Conservation (phyloP, 2,888 invertebrate genomes). For the Amphipoea oculea region DNA sequence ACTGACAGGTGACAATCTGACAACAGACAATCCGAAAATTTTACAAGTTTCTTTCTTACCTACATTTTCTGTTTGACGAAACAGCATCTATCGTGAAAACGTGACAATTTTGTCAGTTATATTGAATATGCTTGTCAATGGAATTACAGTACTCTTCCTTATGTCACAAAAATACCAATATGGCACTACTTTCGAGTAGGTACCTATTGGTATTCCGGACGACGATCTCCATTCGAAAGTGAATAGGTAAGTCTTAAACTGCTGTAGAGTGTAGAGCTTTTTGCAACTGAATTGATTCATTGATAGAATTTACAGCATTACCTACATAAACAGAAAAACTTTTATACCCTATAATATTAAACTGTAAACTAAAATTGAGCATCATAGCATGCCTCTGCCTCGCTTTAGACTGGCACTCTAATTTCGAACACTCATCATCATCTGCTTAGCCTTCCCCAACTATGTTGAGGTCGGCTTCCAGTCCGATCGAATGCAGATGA, state of each 20-base stretch:
- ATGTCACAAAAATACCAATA: slow-evolving; percentile 11
- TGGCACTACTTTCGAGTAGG: slow-evolving; percentile 10
- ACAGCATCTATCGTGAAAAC: too few relatives aligned
- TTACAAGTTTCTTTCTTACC: too few relatives aligned
- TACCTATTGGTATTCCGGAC: slow-evolving; percentile 20
- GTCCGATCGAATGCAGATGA: too few relatives aligned
- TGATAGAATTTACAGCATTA: not conserved
- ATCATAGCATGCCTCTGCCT: not conserved
- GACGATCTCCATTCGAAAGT: not conserved
- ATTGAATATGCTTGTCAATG: too few relatives aligned
- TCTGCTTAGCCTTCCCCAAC: too few relatives aligned
- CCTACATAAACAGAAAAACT: not conserved
- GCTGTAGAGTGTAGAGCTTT: not conserved
- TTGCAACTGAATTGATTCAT: not conserved
- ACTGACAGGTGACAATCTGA: too few relatives aligned
- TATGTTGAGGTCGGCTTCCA: too few relatives aligned
- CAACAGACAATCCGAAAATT: too few relatives aligned
- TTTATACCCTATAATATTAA: not conserved
- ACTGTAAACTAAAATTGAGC: not conserved
- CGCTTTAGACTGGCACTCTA: too few relatives aligned
- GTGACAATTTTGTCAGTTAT: too few relatives aligned
- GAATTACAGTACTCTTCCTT: not conserved
- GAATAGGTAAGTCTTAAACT: not conserved
- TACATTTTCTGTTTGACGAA: too few relatives aligned
- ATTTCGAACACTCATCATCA: too few relatives aligned